Base-by-base conservation (phyloP, 2,113 vertebrate genomes). In the Ploceus nigricollis region DNA sequence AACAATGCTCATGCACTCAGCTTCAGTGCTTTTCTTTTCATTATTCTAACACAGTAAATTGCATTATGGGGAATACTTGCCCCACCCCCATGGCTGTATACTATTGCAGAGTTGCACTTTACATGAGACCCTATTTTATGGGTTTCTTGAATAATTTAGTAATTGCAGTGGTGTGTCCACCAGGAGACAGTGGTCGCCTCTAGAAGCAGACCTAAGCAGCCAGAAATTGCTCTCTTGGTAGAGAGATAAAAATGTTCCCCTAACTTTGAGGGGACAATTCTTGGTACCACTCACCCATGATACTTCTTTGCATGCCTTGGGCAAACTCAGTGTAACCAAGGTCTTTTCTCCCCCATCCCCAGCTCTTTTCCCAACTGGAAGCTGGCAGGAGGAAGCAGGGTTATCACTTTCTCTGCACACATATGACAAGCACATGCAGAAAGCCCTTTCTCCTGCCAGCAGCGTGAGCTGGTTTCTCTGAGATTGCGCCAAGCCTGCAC, bases 401-500 rank as follows among this genome's bases (percentile, higher is more conserved):
- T 63, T 73, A 73, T 66, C 94, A 31, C 80, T 89, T 84, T 93
- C 86, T 51, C 91, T 4, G 0, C 47, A 66, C 51, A 44, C 80
- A 73, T 63, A 33, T 37, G 76, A 87, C 21, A 8, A 81, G 68
- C 90, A 93, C 31, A 79, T 79, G 84, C 68, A 89, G 76, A 93
- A 92, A 93, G 30, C 72, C 47, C 76, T 73, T 45, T 77, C 45
- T 93, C 68, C 69, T 83, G 65, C 76, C 94, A 95, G 71, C 80
- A 80, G 39, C 5, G 0, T 39, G 42, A 86, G 60, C 47, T 88
- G 58, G 10, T 86, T 92, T 89, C 86, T 93, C 89, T 78, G 93
- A 92, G 82, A 92, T 28, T 13, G 0, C 0, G 12, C 89, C 94
- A 93, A 95, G 86, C 71, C 60, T 92, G 72, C 80, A 81, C 72